phyloP scores from a whole-genome alignment of 2,113 vertebrate genomes.

The Pteropus alecto region DNA sequence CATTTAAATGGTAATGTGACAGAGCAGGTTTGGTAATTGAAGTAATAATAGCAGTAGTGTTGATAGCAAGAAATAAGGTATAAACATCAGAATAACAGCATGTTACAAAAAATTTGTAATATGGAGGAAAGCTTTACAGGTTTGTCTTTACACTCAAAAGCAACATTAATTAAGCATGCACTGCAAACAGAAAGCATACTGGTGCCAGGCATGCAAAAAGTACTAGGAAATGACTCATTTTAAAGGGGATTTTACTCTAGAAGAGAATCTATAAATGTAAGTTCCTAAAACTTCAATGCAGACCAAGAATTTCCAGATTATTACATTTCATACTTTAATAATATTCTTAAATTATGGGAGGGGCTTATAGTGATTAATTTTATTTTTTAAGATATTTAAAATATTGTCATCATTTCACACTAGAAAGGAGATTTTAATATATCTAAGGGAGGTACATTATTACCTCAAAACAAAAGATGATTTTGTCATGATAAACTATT shows the following conservation, averaged over 20 bases:
- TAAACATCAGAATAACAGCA: neutral
- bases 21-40: neutral
- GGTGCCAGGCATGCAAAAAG: neutral
- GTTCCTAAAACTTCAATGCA: neutral
- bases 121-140: neutral
- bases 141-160: neutral
- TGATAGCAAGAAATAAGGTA: neutral
- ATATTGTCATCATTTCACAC: neutral
- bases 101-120: neutral
- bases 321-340: neutral
- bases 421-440: neutral
- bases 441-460: neutral
- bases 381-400: neutral
- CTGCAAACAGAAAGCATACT: neutral
- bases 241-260: neutral
- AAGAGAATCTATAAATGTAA: neutral
- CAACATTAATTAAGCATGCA: neutral
- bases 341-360: neutral
- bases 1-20: neutral
- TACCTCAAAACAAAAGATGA: neutral
- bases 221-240: neutral
- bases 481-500: neutral
- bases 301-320: neutral
- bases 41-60: neutral
- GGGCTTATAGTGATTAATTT: neutral